phyloP scores from a whole-genome alignment of 2,888 invertebrate genomes.

The Philopedon plagiatum region DNA sequence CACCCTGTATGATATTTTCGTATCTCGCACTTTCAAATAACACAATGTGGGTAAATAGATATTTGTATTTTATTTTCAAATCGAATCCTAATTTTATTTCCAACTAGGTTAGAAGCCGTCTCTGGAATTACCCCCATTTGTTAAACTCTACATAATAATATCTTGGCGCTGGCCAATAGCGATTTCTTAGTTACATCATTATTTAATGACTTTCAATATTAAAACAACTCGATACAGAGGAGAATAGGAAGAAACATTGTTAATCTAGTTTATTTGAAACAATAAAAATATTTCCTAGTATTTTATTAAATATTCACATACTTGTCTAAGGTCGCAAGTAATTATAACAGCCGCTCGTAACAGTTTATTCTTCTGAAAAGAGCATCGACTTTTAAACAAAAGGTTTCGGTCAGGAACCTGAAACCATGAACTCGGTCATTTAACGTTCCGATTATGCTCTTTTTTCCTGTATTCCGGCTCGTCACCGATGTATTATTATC shows the following conservation, averaged over 20 bases:
- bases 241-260: constrained; percentile 3
- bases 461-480: constrained; percentile 37
- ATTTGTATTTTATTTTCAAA: too few relatives aligned
- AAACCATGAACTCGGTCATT: constrained; percentile 34
- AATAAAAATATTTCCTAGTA: constrained; percentile 7
- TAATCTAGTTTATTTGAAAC: background rate
- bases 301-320: constrained; percentile 11
- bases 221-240: background rate
- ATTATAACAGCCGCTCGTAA: constrained; percentile 33
- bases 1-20: too few relatives aligned
- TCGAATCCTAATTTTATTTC: too few relatives aligned
- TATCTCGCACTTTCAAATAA: too few relatives aligned
- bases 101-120: too few relatives aligned
- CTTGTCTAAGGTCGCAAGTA: constrained; percentile 18
- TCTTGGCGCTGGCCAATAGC: too few relatives aligned
- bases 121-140: too few relatives aligned
- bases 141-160: too few relatives aligned
- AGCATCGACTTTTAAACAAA: constrained; percentile 41
- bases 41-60: too few relatives aligned
- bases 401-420: constrained; percentile 40
- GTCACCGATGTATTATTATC: too few relatives aligned
- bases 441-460: constrained; percentile 23
- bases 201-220: too few relatives aligned
- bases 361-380: constrained; percentile 36
- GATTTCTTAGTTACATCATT: too few relatives aligned